Conservation (phyloP, 2,113 vertebrate species). For the Pardalotus punctatus region DNA sequence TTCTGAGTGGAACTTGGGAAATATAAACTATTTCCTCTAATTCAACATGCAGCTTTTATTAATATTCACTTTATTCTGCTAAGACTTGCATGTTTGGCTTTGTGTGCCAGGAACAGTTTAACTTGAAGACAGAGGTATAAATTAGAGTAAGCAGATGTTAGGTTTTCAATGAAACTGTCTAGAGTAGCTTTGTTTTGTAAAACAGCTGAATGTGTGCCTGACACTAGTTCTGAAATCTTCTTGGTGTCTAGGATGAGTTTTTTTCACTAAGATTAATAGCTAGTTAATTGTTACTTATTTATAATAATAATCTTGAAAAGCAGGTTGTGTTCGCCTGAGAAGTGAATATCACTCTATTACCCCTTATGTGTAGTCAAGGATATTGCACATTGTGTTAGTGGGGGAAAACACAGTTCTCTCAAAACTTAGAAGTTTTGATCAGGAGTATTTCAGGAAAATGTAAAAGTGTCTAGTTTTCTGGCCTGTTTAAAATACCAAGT, state of each 20-base stretch:
- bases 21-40: background rate
- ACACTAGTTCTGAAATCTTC: background rate
- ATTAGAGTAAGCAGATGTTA: background rate
- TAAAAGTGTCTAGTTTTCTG: background rate
- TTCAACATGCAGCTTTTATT: background rate
- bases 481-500: background rate
- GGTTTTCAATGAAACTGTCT: background rate
- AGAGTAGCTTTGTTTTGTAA: background rate
- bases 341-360: background rate
- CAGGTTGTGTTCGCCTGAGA: background rate
- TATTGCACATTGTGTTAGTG: background rate
- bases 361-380: background rate
- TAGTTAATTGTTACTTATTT: background rate
- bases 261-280: background rate
- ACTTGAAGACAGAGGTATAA: background rate
- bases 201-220: background rate
- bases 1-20: background rate
- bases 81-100: background rate
- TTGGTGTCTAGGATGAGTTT: background rate
- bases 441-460: background rate
- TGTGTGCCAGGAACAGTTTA: background rate
- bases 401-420: background rate
- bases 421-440: background rate
- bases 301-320: background rate
- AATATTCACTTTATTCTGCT: background rate